These are phyloP conservation scores for Callipepla californica DNA, from an alignment of 2,113 vertebrate genomes.

Conservation along the genomic window DNA sequence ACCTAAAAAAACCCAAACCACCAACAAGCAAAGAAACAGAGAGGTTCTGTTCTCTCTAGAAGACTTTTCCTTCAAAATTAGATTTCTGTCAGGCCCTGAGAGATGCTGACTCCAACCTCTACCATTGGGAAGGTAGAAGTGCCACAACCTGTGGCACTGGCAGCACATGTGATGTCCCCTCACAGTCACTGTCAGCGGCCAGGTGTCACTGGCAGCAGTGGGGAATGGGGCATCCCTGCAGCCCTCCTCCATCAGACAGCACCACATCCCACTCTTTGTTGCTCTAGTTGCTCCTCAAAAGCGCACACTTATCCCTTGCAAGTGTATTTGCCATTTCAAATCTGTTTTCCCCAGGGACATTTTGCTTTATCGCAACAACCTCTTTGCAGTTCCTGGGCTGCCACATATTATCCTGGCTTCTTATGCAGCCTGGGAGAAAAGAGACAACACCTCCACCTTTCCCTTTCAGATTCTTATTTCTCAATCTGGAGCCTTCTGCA, in stretches of 20 bases:
- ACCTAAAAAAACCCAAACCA: not conserved
- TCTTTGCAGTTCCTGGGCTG: constrained; percentile 49
- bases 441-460: not conserved
- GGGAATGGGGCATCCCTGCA: constrained; percentile 45
- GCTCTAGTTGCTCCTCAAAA: constrained; percentile 37
- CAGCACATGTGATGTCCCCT: not conserved
- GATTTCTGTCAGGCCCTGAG: not conserved
- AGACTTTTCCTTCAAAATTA: not conserved
- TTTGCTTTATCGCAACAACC: constrained; percentile 62
- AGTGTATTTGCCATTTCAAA: constrained; percentile 53
- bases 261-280: constrained; percentile 35
- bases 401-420: not conserved
- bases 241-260: constrained; percentile 56
- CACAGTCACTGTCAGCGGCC: not conserved
- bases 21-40: not conserved
- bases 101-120: not conserved
- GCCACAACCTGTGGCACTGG: not conserved
- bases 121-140: not conserved
- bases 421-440: not conserved
- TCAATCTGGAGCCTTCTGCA: constrained; percentile 14
- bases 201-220: not conserved
- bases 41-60: not conserved
- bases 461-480: constrained; percentile 9
- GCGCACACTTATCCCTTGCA: constrained; percentile 46
- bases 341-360: constrained; percentile 28